Conservation (phyloP, 2,113 vertebrate genomes). For the Petromus typicus region DNA sequence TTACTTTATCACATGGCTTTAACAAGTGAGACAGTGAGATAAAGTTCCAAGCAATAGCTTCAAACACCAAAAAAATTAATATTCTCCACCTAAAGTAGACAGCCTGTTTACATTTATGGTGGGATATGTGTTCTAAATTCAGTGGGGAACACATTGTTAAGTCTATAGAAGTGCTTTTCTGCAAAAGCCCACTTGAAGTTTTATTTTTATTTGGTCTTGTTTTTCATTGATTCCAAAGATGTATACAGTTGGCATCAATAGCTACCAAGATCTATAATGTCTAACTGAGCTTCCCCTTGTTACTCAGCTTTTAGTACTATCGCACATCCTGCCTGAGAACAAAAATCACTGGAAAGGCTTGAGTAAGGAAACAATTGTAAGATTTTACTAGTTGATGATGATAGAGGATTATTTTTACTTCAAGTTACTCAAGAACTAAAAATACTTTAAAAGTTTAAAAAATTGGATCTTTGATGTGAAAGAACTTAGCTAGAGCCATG, state of each 20-base stretch:
- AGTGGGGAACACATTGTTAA: not conserved
- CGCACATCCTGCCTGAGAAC: not conserved
- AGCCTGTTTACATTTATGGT: not conserved
- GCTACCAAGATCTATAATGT: not conserved
- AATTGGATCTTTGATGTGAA: not conserved
- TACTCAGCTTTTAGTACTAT: not conserved
- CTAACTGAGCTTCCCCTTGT: not conserved
- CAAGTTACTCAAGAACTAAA: not conserved
- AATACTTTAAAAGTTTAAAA: not conserved
- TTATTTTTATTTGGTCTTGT: not conserved
- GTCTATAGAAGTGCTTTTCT: not conserved
- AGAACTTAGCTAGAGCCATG: not conserved
- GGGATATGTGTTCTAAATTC: not conserved
- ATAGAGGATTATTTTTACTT: constrained; percentile 28
- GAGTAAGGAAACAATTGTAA: not conserved
- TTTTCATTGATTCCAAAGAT: not conserved
- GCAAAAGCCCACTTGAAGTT: not conserved
- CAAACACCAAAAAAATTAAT: not conserved
- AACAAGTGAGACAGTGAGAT: constrained; percentile 2
- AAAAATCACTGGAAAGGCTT: not conserved
- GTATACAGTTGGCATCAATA: not conserved
- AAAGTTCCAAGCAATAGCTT: not conserved
- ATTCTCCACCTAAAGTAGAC: not conserved
- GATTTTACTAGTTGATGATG: not conserved
- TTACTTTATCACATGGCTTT: constrained; percentile 32